A percentile compares a stretch with the other conserved stretches of the same genome.
Evolutionary conservation across 2,888 invertebrate genomes (phyloP).

Genomic region (Mimumesa dahlbomi): DNA sequence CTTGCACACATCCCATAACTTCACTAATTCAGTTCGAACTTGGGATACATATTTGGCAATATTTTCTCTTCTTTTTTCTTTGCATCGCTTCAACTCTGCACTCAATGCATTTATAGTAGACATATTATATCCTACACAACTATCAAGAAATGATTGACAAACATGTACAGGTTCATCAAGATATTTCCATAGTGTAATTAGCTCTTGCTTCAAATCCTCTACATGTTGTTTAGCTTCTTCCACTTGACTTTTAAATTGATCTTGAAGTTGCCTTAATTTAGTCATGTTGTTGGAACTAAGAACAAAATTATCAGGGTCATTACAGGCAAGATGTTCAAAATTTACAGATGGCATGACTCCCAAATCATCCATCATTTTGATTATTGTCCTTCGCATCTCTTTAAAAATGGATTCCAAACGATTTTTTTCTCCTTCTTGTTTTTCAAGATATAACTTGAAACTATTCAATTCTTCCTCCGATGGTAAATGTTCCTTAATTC

Average conservation of each 20-base stretch:
- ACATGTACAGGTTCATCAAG: constrained; percentile 86
- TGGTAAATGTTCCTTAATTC: constrained; percentile 83
- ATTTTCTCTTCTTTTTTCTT: constrained; percentile 88
- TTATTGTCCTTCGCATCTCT: constrained; percentile 63
- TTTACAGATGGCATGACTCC: constrained; percentile 72
- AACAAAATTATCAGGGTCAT: constrained; percentile 81
- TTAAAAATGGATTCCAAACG: constrained; percentile 67
- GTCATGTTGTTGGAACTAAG: constrained; percentile 85
- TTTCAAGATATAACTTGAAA: constrained; percentile 83
- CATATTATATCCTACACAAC: constrained; percentile 83
- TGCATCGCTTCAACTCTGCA: constrained; percentile 88
- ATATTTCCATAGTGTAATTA: constrained; percentile 87
- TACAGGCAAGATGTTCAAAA: constrained; percentile 79
- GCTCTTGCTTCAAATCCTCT: constrained; percentile 83
- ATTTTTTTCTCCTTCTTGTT: constrained; percentile 83
- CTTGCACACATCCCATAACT: constrained; percentile 90
- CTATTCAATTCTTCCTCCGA: constrained; percentile 83
- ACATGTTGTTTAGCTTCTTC: constrained; percentile 83
- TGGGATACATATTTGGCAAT: constrained; percentile 85
- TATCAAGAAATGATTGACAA: constrained; percentile 84
- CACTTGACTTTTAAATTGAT: constrained; percentile 82
- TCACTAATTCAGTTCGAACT: constrained; percentile 86
- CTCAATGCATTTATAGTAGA: constrained; percentile 81
- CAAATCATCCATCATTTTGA: constrained; percentile 73
- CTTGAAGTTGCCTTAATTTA: constrained; percentile 83